Conservation (phyloP, 2,888 invertebrate species). For the Scaptomyza flava region DNA sequence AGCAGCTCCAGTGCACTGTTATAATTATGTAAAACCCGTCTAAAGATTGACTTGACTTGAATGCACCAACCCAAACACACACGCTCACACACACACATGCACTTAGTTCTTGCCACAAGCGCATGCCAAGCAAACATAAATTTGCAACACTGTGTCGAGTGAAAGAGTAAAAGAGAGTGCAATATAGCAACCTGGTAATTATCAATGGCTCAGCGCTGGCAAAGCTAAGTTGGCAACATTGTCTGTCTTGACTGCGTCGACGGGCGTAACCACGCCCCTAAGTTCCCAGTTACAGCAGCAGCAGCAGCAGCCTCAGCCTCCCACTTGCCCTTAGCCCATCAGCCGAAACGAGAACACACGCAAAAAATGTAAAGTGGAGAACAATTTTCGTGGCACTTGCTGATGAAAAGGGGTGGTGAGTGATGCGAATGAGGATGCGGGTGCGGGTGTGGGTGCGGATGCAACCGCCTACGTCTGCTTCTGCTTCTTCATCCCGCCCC, state of each 20-base stretch:
- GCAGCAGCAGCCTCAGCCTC: conserved; percentile 35
- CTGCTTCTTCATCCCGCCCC: background rate
- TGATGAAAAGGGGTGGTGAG: conserved; percentile 30
- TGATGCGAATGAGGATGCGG: background rate
- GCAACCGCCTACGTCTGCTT: conserved; percentile 1
- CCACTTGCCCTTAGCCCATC: conserved; percentile 45
- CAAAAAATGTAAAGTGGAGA: conserved; percentile 77
- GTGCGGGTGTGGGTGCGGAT: background rate
- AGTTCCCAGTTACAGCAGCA: conserved; percentile 2
- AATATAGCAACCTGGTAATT: conserved; percentile 72
- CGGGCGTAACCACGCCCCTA: conserved; percentile 15
- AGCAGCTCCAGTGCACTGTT: conserved; percentile 63
- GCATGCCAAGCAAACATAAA: conserved; percentile 75
- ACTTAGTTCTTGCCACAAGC: conserved; percentile 38
- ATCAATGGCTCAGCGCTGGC: conserved; percentile 74
- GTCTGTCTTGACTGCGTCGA: conserved; percentile 61
- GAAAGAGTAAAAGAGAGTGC: conserved; percentile 29
- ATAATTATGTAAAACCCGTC: conserved; percentile 80
- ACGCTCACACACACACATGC: conserved; percentile 2
- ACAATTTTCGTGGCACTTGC: conserved; percentile 65
- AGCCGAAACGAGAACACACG: conserved; percentile 69
- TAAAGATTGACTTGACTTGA: conserved; percentile 79
- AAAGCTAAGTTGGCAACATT: conserved; percentile 61
- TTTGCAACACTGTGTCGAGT: conserved; percentile 41
- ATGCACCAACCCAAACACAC: conserved; percentile 31